These are phyloP conservation scores for Pteria penguin DNA, from an alignment of 2,888 invertebrate species.

Conservation along the genomic window DNA sequence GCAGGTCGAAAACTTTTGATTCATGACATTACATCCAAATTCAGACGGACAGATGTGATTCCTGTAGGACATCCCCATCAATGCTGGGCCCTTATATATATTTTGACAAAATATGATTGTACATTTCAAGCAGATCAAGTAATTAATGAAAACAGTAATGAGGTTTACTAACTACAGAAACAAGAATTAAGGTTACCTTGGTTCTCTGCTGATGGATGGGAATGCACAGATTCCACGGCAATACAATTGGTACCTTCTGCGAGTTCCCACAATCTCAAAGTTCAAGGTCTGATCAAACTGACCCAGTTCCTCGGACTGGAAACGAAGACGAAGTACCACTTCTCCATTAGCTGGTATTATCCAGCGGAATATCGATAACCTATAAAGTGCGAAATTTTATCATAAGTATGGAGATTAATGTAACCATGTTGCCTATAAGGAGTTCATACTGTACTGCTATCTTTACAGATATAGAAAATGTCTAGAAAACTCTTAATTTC, in stretches of 20 bases:
- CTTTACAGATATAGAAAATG: too few relatives aligned
- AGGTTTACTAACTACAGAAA: not conserved
- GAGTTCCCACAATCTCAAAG: constrained; percentile 80
- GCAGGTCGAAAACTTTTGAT: too few relatives aligned
- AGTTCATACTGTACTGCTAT: too few relatives aligned
- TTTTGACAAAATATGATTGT: too few relatives aligned
- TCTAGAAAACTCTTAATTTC: too few relatives aligned
- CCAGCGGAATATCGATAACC: constrained; percentile 79
- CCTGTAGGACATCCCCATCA: too few relatives aligned
- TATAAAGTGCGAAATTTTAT: too few relatives aligned
- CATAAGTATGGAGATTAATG: too few relatives aligned
- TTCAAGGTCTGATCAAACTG: constrained; percentile 81
- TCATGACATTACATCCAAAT: too few relatives aligned
- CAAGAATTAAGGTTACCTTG: constrained; percentile 65
- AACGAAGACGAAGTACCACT: constrained; percentile 74
- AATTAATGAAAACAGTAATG: not conserved
- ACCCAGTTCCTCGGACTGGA: constrained; percentile 79
- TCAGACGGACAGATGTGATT: too few relatives aligned
- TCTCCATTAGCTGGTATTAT: constrained; percentile 78
- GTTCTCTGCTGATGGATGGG: constrained; percentile 80
- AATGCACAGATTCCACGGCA: constrained; percentile 80
- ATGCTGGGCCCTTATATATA: too few relatives aligned
- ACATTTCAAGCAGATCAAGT: not conserved
- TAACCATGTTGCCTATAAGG: too few relatives aligned
- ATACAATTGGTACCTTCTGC: constrained; percentile 79